These are phyloP conservation scores for Muricea muricata DNA, from an alignment of 92 coral and sea anemone genomes.

Conservation along the genomic window DNA sequence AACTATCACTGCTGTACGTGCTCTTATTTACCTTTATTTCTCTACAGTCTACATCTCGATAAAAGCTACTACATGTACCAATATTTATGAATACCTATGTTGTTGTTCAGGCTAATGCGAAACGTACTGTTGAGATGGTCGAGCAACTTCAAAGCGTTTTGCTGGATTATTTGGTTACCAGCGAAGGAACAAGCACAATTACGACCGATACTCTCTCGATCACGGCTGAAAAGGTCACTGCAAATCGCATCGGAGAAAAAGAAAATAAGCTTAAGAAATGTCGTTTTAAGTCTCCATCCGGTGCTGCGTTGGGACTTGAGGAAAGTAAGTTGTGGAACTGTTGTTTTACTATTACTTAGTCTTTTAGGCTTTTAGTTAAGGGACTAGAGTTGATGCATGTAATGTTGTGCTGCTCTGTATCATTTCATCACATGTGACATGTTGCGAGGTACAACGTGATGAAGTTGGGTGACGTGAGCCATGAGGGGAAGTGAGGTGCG, in stretches of 20 bases:
- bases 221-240: slow-evolving; percentile 39
- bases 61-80: no score
- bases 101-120: not conserved
- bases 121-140: not conserved
- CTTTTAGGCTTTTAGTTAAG: no score
- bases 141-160: slow-evolving; percentile 23
- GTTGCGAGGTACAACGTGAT: no score
- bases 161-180: slow-evolving; percentile 58
- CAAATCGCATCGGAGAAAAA: slow-evolving; percentile 40
- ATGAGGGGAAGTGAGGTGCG: no score
- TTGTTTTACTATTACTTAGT: slow-evolving; percentile 1
- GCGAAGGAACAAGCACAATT: slow-evolving; percentile 44
- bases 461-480: no score
- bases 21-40: not conserved
- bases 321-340: not conserved
- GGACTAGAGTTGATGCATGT: no score
- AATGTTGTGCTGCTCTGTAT: no score
- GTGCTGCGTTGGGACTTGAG: slow-evolving; percentile 53
- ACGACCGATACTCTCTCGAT: slow-evolving; percentile 51
- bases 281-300: slow-evolving; percentile 54
- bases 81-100: not conserved
- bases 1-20: not conserved
- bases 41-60: no score
- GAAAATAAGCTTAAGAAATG: slow-evolving; percentile 49
- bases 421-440: not conserved